These are phyloP conservation scores for Turdus rufiventris DNA, from an alignment of 2,113 vertebrate species.

Conservation along the genomic window DNA sequence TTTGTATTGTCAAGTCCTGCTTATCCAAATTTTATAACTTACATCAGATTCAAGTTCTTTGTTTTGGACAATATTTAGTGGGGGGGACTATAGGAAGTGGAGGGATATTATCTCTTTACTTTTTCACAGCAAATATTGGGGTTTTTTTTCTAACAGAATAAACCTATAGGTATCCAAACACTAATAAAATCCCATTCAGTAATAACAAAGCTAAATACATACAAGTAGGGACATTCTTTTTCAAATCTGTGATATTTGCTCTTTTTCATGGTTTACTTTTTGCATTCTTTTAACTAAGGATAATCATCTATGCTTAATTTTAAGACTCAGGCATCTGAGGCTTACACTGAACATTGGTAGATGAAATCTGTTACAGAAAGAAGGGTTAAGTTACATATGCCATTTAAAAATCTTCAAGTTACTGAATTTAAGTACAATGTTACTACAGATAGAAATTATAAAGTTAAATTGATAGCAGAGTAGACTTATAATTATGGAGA, in stretches of 20 bases:
- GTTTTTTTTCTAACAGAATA: rapidly evolving
- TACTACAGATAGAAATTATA: background rate
- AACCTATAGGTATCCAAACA: background rate
- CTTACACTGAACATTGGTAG: background rate
- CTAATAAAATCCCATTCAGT: background rate
- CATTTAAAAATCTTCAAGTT: background rate
- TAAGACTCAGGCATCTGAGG: background rate
- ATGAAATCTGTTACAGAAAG: background rate
- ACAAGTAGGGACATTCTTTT: background rate
- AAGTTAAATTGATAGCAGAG: background rate
- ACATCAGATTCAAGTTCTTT: background rate
- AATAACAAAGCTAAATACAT: background rate
- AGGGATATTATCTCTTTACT: rapidly evolving
- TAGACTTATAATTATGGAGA: background rate
- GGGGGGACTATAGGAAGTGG: too few relatives aligned
- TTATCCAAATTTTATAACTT: background rate
- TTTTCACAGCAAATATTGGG: background rate
- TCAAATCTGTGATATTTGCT: background rate
- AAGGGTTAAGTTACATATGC: background rate
- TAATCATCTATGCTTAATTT: background rate
- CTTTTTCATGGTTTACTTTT: background rate
- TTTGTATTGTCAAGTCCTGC: background rate
- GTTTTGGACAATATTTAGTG: background rate
- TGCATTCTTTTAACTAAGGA: background rate
- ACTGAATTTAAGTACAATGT: background rate